These are phyloP conservation scores for Australoheros facetus DNA, from an alignment of 2,797 vertebrate species.

Conservation along the genomic window DNA sequence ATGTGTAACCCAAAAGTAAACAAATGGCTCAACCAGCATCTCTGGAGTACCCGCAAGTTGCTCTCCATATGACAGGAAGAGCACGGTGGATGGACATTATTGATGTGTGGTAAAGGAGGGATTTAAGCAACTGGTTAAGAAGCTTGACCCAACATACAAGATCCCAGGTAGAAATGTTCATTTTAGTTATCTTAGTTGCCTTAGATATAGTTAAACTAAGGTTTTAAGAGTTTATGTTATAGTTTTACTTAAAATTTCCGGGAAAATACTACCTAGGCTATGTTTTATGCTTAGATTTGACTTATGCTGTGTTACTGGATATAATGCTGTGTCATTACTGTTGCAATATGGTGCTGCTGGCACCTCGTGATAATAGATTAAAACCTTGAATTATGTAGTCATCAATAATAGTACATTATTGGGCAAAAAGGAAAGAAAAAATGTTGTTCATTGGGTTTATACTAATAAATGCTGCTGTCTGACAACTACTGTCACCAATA, in stretches of 20 bases:
- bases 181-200: neutral
- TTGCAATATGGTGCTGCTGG: too few relatives aligned
- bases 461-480: too few relatives aligned
- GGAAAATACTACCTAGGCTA: neutral
- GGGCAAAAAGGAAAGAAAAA: too few relatives aligned
- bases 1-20: neutral
- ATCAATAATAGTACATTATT: too few relatives aligned
- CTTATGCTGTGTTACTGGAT: too few relatives aligned
- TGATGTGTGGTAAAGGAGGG: neutral
- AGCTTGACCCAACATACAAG: neutral
- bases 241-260: neutral
- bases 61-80: neutral
- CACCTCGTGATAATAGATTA: too few relatives aligned
- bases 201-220: too few relatives aligned
- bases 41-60: neutral
- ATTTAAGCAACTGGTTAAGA: neutral
- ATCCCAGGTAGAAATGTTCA: neutral
- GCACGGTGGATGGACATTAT: neutral
- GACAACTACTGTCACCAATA: too few relatives aligned
- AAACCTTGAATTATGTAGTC: too few relatives aligned
- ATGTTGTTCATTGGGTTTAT: too few relatives aligned
- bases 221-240: neutral
- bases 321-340: too few relatives aligned
- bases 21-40: neutral
- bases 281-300: too few relatives aligned